phyloP scores from a whole-genome alignment of 2,113 vertebrate genomes.

The Thamnophis sirtalis region DNA sequence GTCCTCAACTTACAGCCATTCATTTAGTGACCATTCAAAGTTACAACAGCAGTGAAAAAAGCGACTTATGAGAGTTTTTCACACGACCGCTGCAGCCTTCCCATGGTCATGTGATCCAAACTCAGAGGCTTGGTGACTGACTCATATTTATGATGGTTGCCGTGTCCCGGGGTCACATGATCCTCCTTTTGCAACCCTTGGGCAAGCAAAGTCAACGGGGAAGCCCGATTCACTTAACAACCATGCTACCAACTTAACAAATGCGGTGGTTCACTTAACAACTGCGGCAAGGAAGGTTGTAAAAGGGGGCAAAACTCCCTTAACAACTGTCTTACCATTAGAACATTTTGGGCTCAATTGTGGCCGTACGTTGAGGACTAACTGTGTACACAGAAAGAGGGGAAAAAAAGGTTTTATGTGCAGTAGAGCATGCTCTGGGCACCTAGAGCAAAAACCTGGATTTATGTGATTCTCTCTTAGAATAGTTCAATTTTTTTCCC shows the following conservation, averaged over 20 bases:
- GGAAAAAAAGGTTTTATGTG: neutral
- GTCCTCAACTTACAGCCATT: neutral
- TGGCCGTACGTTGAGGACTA: neutral
- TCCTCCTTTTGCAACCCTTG: neutral
- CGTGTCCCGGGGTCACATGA: neutral
- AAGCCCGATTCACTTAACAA: neutral
- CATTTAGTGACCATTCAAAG: neutral
- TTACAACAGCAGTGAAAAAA: neutral
- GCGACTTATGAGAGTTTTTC: neutral
- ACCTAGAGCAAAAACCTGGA: neutral
- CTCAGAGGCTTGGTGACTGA: neutral
- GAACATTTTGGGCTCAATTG: neutral
- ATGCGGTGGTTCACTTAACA: too few relatives aligned
- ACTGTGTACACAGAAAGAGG: neutral
- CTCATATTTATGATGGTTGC: neutral
- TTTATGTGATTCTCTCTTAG: neutral
- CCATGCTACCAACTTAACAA: too few relatives aligned
- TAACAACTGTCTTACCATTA: neutral
- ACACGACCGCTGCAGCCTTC: neutral
- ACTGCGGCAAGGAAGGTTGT: too few relatives aligned
- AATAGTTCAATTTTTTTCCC: neutral
- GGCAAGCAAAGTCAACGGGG: neutral
- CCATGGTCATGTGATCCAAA: neutral
- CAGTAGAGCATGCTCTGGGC: slow-evolving; percentile 31
- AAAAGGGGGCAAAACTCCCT: too few relatives aligned